phyloP scores from a whole-genome alignment of 1,140 invertebrate genomes.

The Pseudomyrmex dendroicus region DNA sequence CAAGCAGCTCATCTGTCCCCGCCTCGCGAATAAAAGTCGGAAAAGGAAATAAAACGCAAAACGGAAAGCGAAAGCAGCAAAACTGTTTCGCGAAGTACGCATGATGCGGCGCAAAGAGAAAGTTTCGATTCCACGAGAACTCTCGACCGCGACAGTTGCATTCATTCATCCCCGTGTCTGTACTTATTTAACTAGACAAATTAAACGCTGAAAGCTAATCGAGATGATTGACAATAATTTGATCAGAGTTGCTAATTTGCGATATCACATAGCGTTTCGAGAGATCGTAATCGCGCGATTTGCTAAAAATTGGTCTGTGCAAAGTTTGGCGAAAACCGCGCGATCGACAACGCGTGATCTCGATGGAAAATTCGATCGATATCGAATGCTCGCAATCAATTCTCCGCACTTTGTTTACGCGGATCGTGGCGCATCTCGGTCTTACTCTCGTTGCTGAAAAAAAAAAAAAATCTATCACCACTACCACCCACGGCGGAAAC shows the following conservation, averaged over 20 bases:
- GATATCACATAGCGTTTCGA: background rate
- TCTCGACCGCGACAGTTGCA: background rate
- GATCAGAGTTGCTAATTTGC: background rate
- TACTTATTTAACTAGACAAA: slow-evolving; percentile 37
- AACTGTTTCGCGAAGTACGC: slow-evolving; percentile 21
- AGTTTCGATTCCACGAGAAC: background rate
- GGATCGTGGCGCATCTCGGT: background rate
- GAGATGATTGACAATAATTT: background rate
- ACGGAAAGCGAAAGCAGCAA: slow-evolving; percentile 19
- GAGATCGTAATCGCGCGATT: background rate
- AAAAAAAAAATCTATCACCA: slow-evolving; percentile 33
- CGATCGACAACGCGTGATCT: slow-evolving; percentile 8
- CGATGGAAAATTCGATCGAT: slow-evolving; percentile 26
- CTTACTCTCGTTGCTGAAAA: slow-evolving; percentile 20
- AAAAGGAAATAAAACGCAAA: slow-evolving; percentile 8
- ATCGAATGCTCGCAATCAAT: slow-evolving; percentile 27
- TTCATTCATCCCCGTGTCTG: background rate
- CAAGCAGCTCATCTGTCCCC: background rate
- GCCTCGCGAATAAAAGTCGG: slow-evolving; percentile 9
- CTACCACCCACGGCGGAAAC: slow-evolving; percentile 51
- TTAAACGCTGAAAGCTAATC: slow-evolving; percentile 1
- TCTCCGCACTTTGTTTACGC: slow-evolving; percentile 13
- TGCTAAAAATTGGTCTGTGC: background rate
- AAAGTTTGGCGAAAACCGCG: slow-evolving; percentile 1
- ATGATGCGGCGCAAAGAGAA: background rate